These are phyloP conservation scores for Cryptoblepharus egeriae DNA, from an alignment of 2,797 vertebrate species.

Conservation along the genomic window DNA sequence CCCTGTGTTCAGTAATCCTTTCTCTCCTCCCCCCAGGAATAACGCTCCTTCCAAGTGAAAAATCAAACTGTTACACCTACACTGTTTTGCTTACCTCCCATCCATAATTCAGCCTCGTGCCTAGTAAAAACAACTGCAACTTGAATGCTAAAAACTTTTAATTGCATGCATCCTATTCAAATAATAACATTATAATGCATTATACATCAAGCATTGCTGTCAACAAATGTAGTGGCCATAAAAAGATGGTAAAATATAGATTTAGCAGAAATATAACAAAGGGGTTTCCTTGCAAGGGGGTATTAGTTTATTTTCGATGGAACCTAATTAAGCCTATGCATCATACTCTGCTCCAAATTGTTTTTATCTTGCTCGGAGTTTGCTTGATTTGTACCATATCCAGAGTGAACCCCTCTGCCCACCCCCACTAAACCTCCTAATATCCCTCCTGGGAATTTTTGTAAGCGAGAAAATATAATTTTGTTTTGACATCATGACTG, in stretches of 20 bases:
- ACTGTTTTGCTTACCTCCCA: slow-evolving; percentile 32
- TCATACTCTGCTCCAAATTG: slow-evolving; percentile 41
- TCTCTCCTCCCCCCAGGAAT: slow-evolving; percentile 52
- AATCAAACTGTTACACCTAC: slow-evolving; percentile 22
- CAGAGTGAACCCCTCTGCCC: slow-evolving; percentile 37
- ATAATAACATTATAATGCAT: slow-evolving; percentile 24
- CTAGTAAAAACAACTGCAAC: slow-evolving; percentile 28
- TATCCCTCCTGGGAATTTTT: slow-evolving; percentile 54
- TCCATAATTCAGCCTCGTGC: slow-evolving; percentile 47
- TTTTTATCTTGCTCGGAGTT: slow-evolving; percentile 55
- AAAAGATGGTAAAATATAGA: slow-evolving; percentile 52
- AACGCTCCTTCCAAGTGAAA: slow-evolving; percentile 23
- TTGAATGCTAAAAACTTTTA: slow-evolving; percentile 36
- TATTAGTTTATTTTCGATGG: slow-evolving; percentile 45
- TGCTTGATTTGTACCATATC: slow-evolving; percentile 57
- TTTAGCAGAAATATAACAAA: slow-evolving; percentile 45
- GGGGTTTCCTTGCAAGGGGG: slow-evolving; percentile 9
- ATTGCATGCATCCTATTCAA: slow-evolving; percentile 38
- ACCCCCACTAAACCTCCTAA: slow-evolving; percentile 21
- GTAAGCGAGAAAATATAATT: slow-evolving; percentile 55
- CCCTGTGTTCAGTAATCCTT: not conserved
- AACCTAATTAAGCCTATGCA: slow-evolving; percentile 63
- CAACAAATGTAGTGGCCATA: slow-evolving; percentile 44
- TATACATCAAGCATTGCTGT: slow-evolving; percentile 41
- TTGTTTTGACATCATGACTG: slow-evolving; percentile 28